phyloP scores from a whole-genome alignment of 2,888 invertebrate species.

The Noctua janthina region DNA sequence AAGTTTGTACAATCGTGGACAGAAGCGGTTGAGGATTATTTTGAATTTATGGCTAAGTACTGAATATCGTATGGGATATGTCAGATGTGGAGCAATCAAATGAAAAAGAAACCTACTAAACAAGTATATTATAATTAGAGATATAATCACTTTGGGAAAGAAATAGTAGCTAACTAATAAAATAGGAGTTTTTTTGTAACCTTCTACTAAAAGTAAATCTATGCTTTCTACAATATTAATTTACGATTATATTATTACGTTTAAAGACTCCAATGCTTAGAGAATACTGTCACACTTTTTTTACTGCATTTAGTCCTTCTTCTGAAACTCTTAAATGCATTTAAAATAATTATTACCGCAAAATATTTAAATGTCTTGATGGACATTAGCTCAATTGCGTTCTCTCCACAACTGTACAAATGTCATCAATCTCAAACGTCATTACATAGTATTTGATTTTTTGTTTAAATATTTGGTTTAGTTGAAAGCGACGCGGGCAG shows the following conservation, averaged over 20 bases:
- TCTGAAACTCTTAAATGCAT: background rate
- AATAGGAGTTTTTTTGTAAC: background rate
- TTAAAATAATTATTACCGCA: background rate
- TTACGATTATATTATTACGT: background rate
- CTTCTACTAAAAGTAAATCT: background rate
- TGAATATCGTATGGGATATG: background rate
- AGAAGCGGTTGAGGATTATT: constrained; percentile 30
- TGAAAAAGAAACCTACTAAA: too few species aligned
- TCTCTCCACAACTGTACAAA: constrained; percentile 59
- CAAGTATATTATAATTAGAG: background rate
- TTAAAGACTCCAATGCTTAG: background rate
- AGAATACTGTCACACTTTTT: background rate
- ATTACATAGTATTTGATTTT: constrained; percentile 76
- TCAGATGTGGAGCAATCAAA: background rate
- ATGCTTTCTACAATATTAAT: background rate
- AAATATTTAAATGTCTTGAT: background rate
- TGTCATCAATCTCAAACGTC: constrained; percentile 77
- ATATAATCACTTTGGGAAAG: background rate
- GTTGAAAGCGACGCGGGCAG: constrained; percentile 76
- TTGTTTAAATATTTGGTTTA: constrained; percentile 76
- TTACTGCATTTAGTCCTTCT: background rate
- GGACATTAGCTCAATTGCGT: background rate
- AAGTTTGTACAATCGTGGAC: constrained; percentile 59
- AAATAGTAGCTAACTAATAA: background rate
- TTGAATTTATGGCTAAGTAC: background rate